These are phyloP conservation scores for Neodon shergylaensis DNA, from an alignment of 2,113 vertebrate genomes.

Conservation along the genomic window DNA sequence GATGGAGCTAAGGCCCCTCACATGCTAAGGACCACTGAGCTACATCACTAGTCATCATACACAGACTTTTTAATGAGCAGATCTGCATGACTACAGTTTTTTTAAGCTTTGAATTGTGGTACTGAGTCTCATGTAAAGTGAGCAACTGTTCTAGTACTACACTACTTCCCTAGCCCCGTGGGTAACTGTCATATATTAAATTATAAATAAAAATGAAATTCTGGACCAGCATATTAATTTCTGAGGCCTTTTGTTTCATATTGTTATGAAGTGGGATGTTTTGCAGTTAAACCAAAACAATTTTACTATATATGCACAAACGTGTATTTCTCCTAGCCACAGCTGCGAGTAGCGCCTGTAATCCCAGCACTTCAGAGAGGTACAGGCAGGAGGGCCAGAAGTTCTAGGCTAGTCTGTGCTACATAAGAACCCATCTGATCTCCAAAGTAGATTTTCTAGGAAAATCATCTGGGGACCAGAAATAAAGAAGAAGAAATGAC, in stretches of 20 bases:
- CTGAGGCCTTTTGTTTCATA: background rate
- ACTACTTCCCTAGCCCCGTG: background rate
- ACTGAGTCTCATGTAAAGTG: background rate
- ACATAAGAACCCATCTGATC: background rate
- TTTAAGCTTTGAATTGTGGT: background rate
- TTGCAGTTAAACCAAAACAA: conserved; percentile 20
- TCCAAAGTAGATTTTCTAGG: background rate
- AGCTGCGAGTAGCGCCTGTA: background rate
- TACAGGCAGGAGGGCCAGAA: background rate
- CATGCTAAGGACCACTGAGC: background rate
- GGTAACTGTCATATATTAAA: background rate
- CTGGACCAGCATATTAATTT: conserved; percentile 17
- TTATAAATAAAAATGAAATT: conserved; percentile 49
- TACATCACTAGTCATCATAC: background rate
- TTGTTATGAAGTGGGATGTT: background rate
- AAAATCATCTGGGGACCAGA: conserved; percentile 30
- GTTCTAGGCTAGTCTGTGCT: background rate
- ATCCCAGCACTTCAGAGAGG: background rate
- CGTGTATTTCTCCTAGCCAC: background rate
- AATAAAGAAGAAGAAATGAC: conserved; percentile 3
- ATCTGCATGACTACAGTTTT: background rate
- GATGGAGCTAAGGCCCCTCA: background rate
- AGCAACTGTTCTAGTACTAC: background rate
- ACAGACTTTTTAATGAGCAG: background rate
- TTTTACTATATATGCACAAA: background rate